Percentiles rank a stretch among this genome's conserved stretches.
phyloP scores from a whole-genome alignment of 2,797 vertebrate species.

The Rhinella marina region DNA sequence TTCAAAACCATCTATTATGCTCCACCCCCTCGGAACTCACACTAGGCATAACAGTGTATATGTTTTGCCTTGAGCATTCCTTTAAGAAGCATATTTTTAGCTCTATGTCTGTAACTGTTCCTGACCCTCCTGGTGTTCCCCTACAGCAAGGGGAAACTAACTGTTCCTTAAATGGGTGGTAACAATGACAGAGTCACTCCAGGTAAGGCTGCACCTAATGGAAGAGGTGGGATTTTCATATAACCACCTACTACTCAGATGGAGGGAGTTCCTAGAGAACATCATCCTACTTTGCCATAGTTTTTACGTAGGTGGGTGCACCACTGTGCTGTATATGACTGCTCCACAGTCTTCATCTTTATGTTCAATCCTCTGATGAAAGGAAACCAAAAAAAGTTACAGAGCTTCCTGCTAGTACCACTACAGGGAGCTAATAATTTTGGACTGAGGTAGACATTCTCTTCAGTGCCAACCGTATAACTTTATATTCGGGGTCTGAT shows the following conservation, averaged over 20 bases:
- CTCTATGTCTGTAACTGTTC: too few relatives aligned
- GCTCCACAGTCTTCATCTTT: background rate
- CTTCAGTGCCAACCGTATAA: too few relatives aligned
- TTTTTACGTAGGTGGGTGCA: background rate
- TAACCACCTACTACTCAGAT: background rate
- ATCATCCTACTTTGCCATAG: background rate
- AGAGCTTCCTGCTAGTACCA: background rate
- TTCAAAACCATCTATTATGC: too few relatives aligned
- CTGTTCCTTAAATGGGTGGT: too few relatives aligned
- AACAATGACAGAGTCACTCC: background rate
- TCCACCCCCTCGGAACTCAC: too few relatives aligned
- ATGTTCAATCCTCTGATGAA: background rate
- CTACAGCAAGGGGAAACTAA: too few relatives aligned
- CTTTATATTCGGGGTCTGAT: too few relatives aligned
- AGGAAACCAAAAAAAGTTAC: background rate
- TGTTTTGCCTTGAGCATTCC: too few relatives aligned
- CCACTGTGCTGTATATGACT: background rate
- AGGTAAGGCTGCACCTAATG: background rate
- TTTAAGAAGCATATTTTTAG: too few relatives aligned
- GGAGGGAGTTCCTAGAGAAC: background rate
- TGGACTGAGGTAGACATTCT: too few relatives aligned
- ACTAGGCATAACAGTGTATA: too few relatives aligned
- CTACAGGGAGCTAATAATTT: background rate
- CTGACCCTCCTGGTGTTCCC: too few relatives aligned
- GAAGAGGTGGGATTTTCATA: background rate